These are phyloP conservation scores for Epirrhoe alternata DNA, from an alignment of 2,888 invertebrate species.

Conservation along the genomic window DNA sequence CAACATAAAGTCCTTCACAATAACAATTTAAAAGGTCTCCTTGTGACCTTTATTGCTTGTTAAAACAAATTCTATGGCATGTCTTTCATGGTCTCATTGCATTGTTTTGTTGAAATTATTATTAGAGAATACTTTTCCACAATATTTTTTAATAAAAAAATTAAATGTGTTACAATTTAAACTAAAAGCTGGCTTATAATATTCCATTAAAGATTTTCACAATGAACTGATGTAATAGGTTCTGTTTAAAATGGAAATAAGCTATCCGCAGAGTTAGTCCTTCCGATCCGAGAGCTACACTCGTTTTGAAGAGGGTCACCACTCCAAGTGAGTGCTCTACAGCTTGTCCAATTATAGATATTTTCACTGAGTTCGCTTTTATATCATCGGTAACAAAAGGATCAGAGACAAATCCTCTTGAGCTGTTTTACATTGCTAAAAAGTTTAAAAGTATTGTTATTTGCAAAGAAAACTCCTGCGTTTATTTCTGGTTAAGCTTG, in stretches of 20 bases:
- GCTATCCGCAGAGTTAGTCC: slow-evolving; percentile 49
- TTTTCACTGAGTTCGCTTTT: slow-evolving; percentile 62
- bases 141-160: not conserved
- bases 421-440: slow-evolving; percentile 34
- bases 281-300: slow-evolving; percentile 56
- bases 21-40: not conserved
- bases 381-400: slow-evolving; percentile 51
- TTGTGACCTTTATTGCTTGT: not conserved
- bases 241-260: slow-evolving; percentile 60
- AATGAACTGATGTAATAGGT: slow-evolving; percentile 9
- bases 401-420: slow-evolving; percentile 26
- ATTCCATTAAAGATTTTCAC: not conserved
- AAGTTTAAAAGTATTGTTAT: slow-evolving; percentile 11
- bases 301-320: slow-evolving; percentile 74
- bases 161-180: not conserved
- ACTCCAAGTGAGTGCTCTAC: slow-evolving; percentile 68
- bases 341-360: slow-evolving; percentile 78
- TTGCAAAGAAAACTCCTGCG: not conserved
- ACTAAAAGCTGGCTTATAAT: not conserved
- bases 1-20: not conserved
- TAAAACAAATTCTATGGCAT: not conserved
- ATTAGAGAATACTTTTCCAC: not conserved
- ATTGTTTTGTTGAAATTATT: not conserved
- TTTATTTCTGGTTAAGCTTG: not conserved
- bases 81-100: not conserved